phyloP scores from a whole-genome alignment of 2,113 vertebrate genomes.

The Loxodonta africana region DNA sequence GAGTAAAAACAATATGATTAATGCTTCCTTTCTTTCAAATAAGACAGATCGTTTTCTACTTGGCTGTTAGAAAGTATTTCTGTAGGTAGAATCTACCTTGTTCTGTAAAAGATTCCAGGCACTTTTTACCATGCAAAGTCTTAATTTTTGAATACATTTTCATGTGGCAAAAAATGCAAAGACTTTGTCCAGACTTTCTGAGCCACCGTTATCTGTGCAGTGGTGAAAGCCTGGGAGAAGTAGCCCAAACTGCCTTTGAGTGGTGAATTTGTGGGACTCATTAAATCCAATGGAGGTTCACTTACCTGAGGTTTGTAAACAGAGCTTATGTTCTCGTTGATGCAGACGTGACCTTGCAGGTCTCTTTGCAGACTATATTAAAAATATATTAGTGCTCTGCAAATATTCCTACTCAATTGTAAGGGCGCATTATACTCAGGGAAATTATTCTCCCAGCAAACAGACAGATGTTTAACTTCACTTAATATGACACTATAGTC shows the following conservation, averaged over 20 bases:
- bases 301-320: constrained; percentile 59
- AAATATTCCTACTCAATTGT: constrained; percentile 77
- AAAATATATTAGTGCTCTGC: constrained; percentile 77
- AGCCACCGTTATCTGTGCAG: not conserved
- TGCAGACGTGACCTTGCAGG: constrained; percentile 68
- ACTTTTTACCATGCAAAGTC: not conserved
- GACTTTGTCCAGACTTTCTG: not conserved
- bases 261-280: not conserved
- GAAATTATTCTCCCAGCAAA: constrained; percentile 82
- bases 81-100: not conserved
- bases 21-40: not conserved
- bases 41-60: not conserved
- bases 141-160: not conserved
- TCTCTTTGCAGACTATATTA: constrained; percentile 76
- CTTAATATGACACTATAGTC: constrained; percentile 74
- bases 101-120: not conserved
- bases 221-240: not conserved
- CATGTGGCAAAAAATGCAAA: not conserved
- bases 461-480: constrained; percentile 82
- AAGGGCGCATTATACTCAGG: constrained; percentile 75
- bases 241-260: not conserved
- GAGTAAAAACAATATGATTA: not conserved
- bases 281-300: not conserved
- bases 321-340: not conserved
- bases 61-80: not conserved